A percentile compares a stretch with the other conserved stretches of the same genome.
Conservation (phyloP, 2,888 invertebrate species). For the Campoplex nolae region DNA sequence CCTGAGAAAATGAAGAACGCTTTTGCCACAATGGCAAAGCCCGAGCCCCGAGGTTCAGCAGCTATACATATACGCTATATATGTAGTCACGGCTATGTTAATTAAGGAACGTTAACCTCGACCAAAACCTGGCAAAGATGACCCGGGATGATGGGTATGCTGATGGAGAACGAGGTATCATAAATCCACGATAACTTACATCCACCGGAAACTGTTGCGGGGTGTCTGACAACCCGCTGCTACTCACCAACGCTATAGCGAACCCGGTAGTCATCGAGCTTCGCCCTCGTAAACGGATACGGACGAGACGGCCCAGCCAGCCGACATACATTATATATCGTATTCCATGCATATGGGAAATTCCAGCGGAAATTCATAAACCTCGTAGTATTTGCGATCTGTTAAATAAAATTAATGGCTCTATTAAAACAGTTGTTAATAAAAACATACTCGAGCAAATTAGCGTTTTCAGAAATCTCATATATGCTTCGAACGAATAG, state of each 20-base stretch:
- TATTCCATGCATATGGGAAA: not conserved
- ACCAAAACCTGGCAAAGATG: constrained; percentile 38
- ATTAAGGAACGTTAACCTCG: constrained; percentile 25
- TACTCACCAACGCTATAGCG: constrained; percentile 46
- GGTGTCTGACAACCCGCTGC: constrained; percentile 50
- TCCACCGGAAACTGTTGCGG: constrained; percentile 57
- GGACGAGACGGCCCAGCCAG: constrained; percentile 35
- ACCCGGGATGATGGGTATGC: constrained; percentile 31
- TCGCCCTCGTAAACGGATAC: constrained; percentile 62
- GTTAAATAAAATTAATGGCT: not conserved
- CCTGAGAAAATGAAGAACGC: not conserved
- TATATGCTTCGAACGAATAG: too few species aligned
- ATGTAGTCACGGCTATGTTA: not conserved
- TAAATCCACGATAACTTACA: constrained; percentile 65
- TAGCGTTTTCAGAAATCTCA: too few species aligned
- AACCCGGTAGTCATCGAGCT: constrained; percentile 40
- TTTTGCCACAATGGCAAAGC: not conserved
- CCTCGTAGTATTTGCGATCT: not conserved
- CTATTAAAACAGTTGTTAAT: too few species aligned
- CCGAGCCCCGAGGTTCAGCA: not conserved
- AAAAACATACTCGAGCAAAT: too few species aligned
- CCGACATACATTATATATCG: constrained; percentile 14
- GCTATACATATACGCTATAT: not conserved
- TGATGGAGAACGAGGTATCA: constrained; percentile 42
- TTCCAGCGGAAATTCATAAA: not conserved